Percentiles rank a stretch among this genome's conserved stretches.
phyloP scores from a whole-genome alignment of 2,113 vertebrate species.

The Myodes glareolus region DNA sequence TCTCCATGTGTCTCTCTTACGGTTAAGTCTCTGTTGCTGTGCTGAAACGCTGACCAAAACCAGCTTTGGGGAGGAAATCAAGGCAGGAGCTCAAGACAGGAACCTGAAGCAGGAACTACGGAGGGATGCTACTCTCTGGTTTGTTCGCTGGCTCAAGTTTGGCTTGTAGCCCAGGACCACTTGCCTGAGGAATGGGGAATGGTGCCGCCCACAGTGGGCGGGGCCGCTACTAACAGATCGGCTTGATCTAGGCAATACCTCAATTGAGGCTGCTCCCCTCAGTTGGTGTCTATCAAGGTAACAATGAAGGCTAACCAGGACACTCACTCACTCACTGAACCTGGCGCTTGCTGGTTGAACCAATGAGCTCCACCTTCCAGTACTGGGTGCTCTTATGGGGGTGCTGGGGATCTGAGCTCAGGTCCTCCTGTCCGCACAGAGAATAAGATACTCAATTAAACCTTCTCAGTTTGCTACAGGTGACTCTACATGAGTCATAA shows the following conservation, averaged over 20 bases:
- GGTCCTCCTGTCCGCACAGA: neutral
- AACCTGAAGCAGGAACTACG: neutral
- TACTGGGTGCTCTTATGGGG: neutral
- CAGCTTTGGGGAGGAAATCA: neutral
- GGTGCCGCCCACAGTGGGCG: no score
- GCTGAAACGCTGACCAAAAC: neutral
- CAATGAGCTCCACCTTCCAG: neutral
- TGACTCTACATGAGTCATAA: neutral
- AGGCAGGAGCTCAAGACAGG: neutral
- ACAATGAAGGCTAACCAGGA: no score
- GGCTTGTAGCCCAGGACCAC: neutral
- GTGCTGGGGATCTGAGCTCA: neutral
- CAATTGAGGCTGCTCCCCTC: neutral
- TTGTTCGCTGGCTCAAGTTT: neutral
- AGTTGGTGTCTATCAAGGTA: neutral
- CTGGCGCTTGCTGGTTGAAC: neutral
- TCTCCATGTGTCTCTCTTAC: neutral
- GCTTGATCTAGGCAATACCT: neutral
- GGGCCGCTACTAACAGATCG: neutral
- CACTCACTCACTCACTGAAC: neutral
- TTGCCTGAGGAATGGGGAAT: neutral
- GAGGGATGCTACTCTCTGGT: neutral
- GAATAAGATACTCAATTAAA: neutral
- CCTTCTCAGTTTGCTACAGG: neutral
- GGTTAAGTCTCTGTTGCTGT: neutral